These are phyloP conservation scores for Pachypsylla venusta DNA, from an alignment of 1,140 invertebrate species.

Conservation along the genomic window DNA sequence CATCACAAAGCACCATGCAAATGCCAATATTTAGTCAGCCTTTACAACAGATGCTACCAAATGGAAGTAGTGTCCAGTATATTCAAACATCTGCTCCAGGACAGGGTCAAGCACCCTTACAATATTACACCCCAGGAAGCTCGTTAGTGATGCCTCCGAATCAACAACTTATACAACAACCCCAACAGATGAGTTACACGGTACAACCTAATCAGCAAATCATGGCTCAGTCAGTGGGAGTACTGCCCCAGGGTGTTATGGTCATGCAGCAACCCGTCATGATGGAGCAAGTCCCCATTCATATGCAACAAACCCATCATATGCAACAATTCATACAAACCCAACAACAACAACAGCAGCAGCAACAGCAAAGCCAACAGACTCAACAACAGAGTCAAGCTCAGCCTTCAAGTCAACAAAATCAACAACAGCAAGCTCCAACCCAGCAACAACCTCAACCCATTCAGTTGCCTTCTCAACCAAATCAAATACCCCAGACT, in stretches of 20 bases:
- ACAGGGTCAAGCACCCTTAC: not conserved
- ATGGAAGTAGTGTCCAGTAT: not conserved
- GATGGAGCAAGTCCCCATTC: slow-evolving; percentile 14
- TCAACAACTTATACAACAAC: slow-evolving; percentile 20
- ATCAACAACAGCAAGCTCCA: slow-evolving; percentile 14
- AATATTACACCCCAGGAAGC: slow-evolving; percentile 1
- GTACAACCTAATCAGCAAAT: slow-evolving; percentile 23
- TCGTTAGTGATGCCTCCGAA: slow-evolving; percentile 12
- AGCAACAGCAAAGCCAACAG: slow-evolving; percentile 29
- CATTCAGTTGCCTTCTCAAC: slow-evolving; percentile 28
- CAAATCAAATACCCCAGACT: slow-evolving; percentile 11
- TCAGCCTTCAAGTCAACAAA: slow-evolving; percentile 14
- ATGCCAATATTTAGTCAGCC: not conserved
- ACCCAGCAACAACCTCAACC: slow-evolving; percentile 25
- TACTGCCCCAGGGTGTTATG: slow-evolving; percentile 18
- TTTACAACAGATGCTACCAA: not conserved
- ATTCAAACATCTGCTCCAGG: not conserved
- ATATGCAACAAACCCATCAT: slow-evolving; percentile 14
- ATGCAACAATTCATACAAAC: slow-evolving; percentile 26
- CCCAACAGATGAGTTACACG: slow-evolving; percentile 14
- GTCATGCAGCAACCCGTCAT: slow-evolving; percentile 15
- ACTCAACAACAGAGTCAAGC: slow-evolving; percentile 33
- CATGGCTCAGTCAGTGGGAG: slow-evolving; percentile 10
- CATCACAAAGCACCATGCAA: not conserved
- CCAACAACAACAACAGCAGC: slow-evolving; percentile 31